Conservation (phyloP, 2,113 vertebrate species). For the Oryzias woworae region DNA sequence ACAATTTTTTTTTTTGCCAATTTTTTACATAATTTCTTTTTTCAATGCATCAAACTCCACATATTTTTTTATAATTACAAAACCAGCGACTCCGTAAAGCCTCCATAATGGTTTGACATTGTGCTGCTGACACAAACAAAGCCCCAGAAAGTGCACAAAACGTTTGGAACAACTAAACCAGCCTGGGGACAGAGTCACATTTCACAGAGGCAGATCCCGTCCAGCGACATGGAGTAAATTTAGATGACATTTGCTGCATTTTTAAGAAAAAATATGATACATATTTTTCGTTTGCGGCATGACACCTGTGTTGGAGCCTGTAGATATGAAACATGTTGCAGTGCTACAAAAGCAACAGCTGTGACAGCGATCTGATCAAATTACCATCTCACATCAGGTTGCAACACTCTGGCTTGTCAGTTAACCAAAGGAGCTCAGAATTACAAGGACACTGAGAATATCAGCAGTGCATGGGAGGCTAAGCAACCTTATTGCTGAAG, state of each 20-base stretch:
- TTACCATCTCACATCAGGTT: conserved; percentile 68
- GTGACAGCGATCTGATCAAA: conserved; percentile 64
- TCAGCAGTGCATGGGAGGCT: background rate
- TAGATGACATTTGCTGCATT: conserved; percentile 12
- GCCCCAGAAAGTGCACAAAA: background rate
- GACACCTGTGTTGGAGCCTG: conserved; percentile 61
- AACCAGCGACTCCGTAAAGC: too few relatives aligned
- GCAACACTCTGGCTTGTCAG: conserved; percentile 28
- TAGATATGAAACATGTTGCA: conserved; percentile 30
- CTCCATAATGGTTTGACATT: background rate
- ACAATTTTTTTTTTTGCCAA: too few relatives aligned
- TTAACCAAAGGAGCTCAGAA: conserved; percentile 15
- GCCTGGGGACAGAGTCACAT: background rate
- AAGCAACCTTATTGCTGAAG: background rate
- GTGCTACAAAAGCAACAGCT: conserved; percentile 70
- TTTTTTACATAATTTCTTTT: too few relatives aligned
- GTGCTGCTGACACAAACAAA: conserved; percentile 1
- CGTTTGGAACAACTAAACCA: background rate
- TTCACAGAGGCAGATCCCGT: background rate
- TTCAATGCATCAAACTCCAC: background rate
- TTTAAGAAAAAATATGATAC: conserved; percentile 16
- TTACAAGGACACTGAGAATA: conserved; percentile 48
- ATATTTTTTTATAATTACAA: too few relatives aligned
- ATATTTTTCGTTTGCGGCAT: background rate
- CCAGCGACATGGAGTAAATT: conserved; percentile 12